These are phyloP conservation scores for Galerucella pusilla DNA, from an alignment of 2,888 invertebrate species.

Conservation along the genomic window DNA sequence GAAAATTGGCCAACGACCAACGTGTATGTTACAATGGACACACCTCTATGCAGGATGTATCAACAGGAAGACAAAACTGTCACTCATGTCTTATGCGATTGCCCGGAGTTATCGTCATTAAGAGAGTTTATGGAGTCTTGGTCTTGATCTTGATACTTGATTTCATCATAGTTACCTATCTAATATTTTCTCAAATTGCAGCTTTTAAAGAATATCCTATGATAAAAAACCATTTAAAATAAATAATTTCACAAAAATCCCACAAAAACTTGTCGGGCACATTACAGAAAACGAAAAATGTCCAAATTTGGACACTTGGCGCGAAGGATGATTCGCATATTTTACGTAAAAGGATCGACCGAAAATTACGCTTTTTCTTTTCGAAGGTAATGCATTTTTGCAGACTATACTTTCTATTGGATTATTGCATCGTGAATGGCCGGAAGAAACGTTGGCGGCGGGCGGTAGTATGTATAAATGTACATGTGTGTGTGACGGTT, in stretches of 20 bases:
- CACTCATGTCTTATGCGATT: no score
- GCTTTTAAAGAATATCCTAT: no score
- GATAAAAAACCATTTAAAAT: no score
- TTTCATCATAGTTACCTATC: no score
- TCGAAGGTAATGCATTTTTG: slow-evolving; percentile 29
- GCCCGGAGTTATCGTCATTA: no score
- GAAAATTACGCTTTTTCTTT: background rate
- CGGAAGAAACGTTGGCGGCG: slow-evolving; percentile 38
- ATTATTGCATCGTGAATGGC: slow-evolving; percentile 27
- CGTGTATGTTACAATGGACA: no score
- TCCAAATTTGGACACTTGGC: background rate
- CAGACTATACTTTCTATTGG: slow-evolving; percentile 40
- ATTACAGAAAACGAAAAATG: background rate
- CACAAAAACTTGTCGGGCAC: background rate
- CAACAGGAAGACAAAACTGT: no score
- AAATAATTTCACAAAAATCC: background rate
- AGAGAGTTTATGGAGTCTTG: no score
- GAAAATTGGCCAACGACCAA: no score
- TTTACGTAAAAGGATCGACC: slow-evolving; percentile 2
- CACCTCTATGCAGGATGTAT: no score
- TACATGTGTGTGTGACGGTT: background rate
- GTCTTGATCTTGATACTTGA: no score
- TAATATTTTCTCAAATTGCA: no score
- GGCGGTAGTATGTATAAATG: slow-evolving; percentile 16
- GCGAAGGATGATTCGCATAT: background rate